Evolutionary conservation across 2,797 vertebrate species (phyloP).

Genomic region (Eupleurogrammus muticus): DNA sequence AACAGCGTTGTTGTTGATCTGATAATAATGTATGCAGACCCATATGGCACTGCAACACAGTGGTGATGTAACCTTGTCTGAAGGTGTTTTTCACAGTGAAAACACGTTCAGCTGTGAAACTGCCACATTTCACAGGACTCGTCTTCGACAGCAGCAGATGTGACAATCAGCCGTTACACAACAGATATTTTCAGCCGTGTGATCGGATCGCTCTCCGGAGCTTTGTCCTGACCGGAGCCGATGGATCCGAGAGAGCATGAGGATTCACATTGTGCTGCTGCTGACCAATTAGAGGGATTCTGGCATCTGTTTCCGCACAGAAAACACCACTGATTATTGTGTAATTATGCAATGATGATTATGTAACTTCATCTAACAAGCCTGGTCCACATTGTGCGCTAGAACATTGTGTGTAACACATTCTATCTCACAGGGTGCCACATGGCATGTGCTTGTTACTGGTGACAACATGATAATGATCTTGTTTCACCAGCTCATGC

Average conservation of each 20-base stretch:
- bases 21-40: slow-evolving; percentile 58
- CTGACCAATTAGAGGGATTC: background rate
- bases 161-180: slow-evolving; percentile 31
- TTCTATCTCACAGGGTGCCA: slow-evolving; percentile 2
- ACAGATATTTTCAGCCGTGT: slow-evolving; percentile 28
- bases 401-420: background rate
- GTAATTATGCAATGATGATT: background rate
- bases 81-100: slow-evolving; percentile 52
- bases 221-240: background rate
- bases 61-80: slow-evolving; percentile 55
- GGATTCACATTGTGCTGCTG: background rate
- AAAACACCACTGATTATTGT: background rate
- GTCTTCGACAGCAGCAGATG: slow-evolving; percentile 32
- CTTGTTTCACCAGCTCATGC: background rate
- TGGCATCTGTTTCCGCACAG: background rate
- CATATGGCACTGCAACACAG: slow-evolving; percentile 52
- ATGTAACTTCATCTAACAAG: background rate
- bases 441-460: slow-evolving; percentile 6
- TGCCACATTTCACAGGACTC: slow-evolving; percentile 45
- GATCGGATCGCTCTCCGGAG: slow-evolving; percentile 6
- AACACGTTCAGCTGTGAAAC: slow-evolving; percentile 41
- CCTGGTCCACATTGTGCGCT: background rate
- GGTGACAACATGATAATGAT: slow-evolving; percentile 7
- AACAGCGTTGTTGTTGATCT: slow-evolving; percentile 37
- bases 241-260: background rate